Evolutionary conservation across 2,797 vertebrate genomes (phyloP).

Genomic region (Vipera latastei): DNA sequence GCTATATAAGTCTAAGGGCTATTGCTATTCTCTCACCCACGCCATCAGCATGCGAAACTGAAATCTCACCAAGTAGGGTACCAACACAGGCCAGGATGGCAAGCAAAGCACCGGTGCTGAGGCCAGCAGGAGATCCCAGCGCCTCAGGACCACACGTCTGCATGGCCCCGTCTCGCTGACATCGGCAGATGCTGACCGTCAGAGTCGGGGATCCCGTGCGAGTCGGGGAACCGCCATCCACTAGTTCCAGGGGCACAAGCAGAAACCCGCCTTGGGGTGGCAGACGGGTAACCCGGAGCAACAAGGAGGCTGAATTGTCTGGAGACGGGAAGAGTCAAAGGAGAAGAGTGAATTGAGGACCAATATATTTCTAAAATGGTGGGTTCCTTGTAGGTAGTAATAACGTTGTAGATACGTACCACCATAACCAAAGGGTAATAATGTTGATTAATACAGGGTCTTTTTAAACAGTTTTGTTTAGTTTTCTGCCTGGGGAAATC

Average conservation of each 20-base stretch:
- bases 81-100: conserved; percentile 87
- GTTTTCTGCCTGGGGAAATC: not conserved
- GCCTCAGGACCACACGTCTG: conserved; percentile 65
- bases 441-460: not conserved
- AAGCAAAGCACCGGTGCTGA: conserved; percentile 87
- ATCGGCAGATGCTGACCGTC: conserved; percentile 87
- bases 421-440: not conserved
- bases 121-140: conserved; percentile 79
- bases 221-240: conserved; percentile 80
- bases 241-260: conserved; percentile 82
- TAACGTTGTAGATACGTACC: not conserved
- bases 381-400: not conserved
- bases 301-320: conserved; percentile 87
- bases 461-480: not conserved
- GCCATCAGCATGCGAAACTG: not conserved
- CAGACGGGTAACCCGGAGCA: conserved; percentile 75
- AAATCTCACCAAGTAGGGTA: conserved; percentile 81
- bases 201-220: conserved; percentile 86
- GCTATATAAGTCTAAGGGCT: no score
- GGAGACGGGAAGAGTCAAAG: conserved; percentile 25
- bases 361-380: not conserved
- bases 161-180: conserved; percentile 79
- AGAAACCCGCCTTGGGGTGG: conserved; percentile 75
- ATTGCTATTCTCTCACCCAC: conserved; percentile 24
- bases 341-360: not conserved